Base-by-base conservation (phyloP, 2,888 invertebrate species). In the Catocala fraxini region DNA sequence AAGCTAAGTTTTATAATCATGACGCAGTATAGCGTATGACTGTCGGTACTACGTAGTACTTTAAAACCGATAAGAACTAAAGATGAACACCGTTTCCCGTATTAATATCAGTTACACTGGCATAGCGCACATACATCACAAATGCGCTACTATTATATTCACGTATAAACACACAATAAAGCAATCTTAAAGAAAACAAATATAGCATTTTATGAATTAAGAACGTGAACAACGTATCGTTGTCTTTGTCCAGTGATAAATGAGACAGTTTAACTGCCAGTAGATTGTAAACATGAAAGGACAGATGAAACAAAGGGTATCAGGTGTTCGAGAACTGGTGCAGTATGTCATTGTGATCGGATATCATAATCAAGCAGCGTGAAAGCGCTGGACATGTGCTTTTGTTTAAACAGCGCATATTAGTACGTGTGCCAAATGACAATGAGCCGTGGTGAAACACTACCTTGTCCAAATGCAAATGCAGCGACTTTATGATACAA, bases 351-450 rank as follows among this genome's bases (percentile, higher is more conserved):
- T 76, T 78, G 79, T 78, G 80, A 68, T 91, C 88, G 80, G 82
- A 89, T 89, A 86, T 88, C 91, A 84, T 82, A 86, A 86, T 83
- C 89, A 87, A 82, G 82, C 73, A 75, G 82, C 89, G 92, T 91
- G 92, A 92, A 92, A 92, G 91, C 88, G 89, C 79, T 73, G 77
- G 81, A 85, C 89, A 82, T 83, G 82, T 88, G 87, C 88, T 90
- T 90, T 91, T 92, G 90, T 93, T 88, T 86, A 83, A 82, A 80
- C 81, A 79, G 77, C 81, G 78, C 77, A 60, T 81, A 84, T 80
- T 82, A 86, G 79, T 84, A 87, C 91, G 92, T 89, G 92, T 84
- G 83, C 88, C 81, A 90, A 92, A 91, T 93, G 85, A 89, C 89
- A 92, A 93, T 85, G 79, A 90, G 85, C 87, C 85, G 86, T 86